These are phyloP conservation scores for Mustela nigripes DNA, from an alignment of 2,113 vertebrate genomes.

Conservation along the genomic window DNA sequence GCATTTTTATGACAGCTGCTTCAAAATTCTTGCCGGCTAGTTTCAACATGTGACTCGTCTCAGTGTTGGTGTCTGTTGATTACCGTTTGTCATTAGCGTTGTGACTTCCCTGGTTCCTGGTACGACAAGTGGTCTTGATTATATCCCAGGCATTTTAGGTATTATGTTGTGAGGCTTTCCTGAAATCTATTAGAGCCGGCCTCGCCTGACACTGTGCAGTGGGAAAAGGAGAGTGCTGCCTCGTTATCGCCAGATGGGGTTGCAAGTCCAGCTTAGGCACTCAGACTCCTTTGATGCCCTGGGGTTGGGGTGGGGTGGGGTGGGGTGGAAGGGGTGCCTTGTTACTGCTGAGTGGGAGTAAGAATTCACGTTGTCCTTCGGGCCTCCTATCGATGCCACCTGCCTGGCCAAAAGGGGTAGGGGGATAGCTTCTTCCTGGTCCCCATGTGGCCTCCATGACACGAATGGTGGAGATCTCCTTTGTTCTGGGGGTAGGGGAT, in stretches of 20 bases:
- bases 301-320: too few relatives aligned
- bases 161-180: not conserved
- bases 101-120: constrained; percentile 2
- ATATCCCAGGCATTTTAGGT: not conserved
- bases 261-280: not conserved
- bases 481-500: not conserved
- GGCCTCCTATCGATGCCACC: not conserved
- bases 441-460: not conserved
- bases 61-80: not conserved
- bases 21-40: constrained; percentile 26
- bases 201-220: not conserved
- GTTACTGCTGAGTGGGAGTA: not conserved
- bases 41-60: constrained; percentile 11
- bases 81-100: not conserved
- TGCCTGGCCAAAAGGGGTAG: not conserved
- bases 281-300: not conserved
- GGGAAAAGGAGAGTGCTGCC: not conserved
- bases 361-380: not conserved
- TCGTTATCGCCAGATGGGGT: not conserved
- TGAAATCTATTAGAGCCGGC: not conserved
- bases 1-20: constrained; percentile 34
- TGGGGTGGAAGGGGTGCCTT: not conserved
- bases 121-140: not conserved
- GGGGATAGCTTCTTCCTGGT: not conserved
- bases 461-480: not conserved